Conservation (phyloP, 2,113 vertebrate species). For the Elgaria multicarinata region DNA sequence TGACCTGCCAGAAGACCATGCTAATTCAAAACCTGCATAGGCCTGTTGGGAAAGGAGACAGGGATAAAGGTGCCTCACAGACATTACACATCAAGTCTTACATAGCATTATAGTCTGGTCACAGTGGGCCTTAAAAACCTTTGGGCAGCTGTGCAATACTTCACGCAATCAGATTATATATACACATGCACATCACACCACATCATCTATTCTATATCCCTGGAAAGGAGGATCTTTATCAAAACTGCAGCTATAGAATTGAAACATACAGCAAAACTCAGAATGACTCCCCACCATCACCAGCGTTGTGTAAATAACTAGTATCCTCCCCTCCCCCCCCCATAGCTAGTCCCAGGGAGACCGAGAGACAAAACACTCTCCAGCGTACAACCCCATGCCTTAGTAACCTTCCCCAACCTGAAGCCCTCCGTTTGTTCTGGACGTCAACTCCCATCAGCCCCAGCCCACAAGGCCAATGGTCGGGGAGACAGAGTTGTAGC, state of each 20-base stretch:
- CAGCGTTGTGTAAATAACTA: background rate
- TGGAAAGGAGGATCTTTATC: background rate
- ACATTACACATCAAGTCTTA: no score
- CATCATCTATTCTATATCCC: background rate
- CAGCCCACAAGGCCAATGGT: no score
- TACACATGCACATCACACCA: background rate
- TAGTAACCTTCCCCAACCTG: no score
- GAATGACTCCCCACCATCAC: no score
- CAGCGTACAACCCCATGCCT: background rate
- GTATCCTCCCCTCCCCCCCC: no score
- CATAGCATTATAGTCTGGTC: background rate
- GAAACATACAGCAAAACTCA: background rate
- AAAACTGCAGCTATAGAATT: background rate
- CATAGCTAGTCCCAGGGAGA: background rate
- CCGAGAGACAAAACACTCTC: background rate
- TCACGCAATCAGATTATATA: background rate
- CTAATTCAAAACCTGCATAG: background rate
- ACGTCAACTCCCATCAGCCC: no score
- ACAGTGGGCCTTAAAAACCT: background rate
- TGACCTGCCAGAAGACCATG: background rate
- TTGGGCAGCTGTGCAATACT: background rate
- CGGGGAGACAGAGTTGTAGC: no score
- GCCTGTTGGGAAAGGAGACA: background rate
- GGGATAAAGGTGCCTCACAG: background rate
- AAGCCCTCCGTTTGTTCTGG: no score